phyloP scores from a whole-genome alignment of 2,888 invertebrate genomes.

The Agrotis clavis region DNA sequence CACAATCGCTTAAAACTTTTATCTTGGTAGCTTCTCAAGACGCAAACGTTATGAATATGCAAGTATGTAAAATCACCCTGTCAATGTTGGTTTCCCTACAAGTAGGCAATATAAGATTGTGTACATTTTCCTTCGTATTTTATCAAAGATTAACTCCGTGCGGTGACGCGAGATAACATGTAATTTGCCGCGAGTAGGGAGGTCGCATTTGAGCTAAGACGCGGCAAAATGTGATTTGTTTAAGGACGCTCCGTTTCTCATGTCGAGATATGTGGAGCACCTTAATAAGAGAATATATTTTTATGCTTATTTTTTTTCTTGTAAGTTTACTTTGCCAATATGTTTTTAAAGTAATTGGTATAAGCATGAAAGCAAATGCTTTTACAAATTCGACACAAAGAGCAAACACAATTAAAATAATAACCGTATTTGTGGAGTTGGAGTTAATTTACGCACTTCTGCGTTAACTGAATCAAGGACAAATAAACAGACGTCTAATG shows the following conservation, averaged over 20 bases:
- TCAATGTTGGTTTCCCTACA: background rate
- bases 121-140: conserved; percentile 13
- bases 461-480: background rate
- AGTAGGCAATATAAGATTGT: background rate
- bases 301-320: background rate
- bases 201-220: conserved; percentile 17
- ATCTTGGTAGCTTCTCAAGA: background rate
- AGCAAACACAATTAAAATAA: background rate
- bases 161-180: conserved; percentile 27
- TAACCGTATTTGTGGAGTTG: background rate
- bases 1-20: background rate
- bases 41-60: background rate
- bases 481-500: conserved; percentile 10
- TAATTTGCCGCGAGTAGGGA: conserved; percentile 37
- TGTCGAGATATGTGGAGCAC: conserved; percentile 8
- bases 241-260: conserved; percentile 12
- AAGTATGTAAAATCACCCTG: background rate
- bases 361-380: background rate
- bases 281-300: conserved; percentile 1
- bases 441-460: background rate
- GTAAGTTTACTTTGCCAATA: conserved; percentile 3
- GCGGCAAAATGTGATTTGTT: conserved; percentile 44
- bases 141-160: conserved; percentile 26
- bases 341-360: background rate
- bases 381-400: background rate